Conservation (phyloP, 2,888 invertebrate genomes). For the Pycnomerus fuliginosus region DNA sequence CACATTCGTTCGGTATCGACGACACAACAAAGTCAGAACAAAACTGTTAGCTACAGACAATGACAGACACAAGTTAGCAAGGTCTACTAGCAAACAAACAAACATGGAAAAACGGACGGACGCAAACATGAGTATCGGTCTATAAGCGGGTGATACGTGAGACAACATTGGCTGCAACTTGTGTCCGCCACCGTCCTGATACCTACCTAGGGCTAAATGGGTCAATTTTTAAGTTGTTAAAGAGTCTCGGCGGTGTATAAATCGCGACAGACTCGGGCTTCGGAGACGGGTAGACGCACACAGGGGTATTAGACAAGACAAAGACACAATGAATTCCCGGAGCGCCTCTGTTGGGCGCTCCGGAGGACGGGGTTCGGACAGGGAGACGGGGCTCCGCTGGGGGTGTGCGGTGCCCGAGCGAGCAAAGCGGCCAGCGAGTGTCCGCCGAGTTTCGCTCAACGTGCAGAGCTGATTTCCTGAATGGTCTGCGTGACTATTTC, state of each 20-base stretch:
- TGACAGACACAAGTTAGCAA: slow-evolving; percentile 56
- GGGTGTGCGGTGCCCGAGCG: slow-evolving; percentile 53
- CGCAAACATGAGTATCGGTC: slow-evolving; percentile 31
- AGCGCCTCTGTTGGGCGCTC: slow-evolving; percentile 52
- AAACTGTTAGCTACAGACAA: slow-evolving; percentile 53
- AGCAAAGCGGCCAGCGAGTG: slow-evolving; percentile 36
- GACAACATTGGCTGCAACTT: slow-evolving; percentile 50
- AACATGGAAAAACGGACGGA: slow-evolving; percentile 32
- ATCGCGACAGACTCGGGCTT: slow-evolving; percentile 51
- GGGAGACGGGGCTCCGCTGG: slow-evolving; percentile 44
- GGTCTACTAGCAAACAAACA: slow-evolving; percentile 46
- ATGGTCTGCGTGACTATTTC: slow-evolving; percentile 38
- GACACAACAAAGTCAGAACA: slow-evolving; percentile 49
- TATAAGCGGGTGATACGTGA: slow-evolving; percentile 35
- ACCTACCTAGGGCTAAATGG: slow-evolving; percentile 50
- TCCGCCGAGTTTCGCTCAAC: slow-evolving; percentile 44
- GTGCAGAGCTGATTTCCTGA: slow-evolving; percentile 45
- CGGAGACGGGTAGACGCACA: slow-evolving; percentile 75
- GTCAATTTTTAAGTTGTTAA: slow-evolving; percentile 22
- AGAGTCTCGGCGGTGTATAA: slow-evolving; percentile 25
- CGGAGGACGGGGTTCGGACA: slow-evolving; percentile 16
- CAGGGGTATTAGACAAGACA: slow-evolving; percentile 77
- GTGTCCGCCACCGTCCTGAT: slow-evolving; percentile 53
- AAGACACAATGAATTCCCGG: slow-evolving; percentile 70
- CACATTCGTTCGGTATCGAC: slow-evolving; percentile 38